Percentiles rank a stretch among this genome's conserved stretches.
These are phyloP conservation scores for Cataglyphis cursor DNA, from an alignment of 2,888 invertebrate genomes.

Conservation along the genomic window DNA sequence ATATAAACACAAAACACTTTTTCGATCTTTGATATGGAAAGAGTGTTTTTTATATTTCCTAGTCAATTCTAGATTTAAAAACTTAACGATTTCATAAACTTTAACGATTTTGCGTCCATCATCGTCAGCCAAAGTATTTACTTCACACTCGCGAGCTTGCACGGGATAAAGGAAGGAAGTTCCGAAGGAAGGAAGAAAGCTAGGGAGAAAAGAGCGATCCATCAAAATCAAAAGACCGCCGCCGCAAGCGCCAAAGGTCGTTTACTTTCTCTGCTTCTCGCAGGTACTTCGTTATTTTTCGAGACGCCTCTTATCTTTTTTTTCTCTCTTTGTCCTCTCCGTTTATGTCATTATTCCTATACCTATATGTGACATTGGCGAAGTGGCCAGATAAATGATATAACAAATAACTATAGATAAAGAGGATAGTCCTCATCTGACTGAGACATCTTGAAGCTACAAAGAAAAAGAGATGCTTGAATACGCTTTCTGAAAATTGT, in stretches of 20 bases:
- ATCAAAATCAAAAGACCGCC: constrained; percentile 77
- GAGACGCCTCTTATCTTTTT: constrained; percentile 44
- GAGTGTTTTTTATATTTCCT: constrained; percentile 23
- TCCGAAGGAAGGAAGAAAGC: constrained; percentile 50
- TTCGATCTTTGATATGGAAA: not conserved
- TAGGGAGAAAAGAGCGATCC: constrained; percentile 68
- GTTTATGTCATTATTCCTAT: constrained; percentile 48
- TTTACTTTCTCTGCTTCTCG: constrained; percentile 63
- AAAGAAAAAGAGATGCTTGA: not conserved
- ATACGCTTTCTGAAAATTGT: not conserved
- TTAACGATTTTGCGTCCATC: constrained; percentile 65
- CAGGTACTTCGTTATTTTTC: constrained; percentile 75
- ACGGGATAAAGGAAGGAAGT: constrained; percentile 52
- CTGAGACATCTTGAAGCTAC: not conserved
- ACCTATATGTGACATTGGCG: constrained; percentile 39
- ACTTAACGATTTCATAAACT: constrained; percentile 13
- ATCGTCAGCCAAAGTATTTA: constrained; percentile 65
- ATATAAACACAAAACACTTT: constrained; percentile 24
- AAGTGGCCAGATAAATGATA: constrained; percentile 49
- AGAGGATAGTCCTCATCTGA: not conserved
- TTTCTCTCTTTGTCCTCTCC: constrained; percentile 45
- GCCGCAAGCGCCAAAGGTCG: constrained; percentile 55
- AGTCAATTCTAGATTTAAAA: constrained; percentile 43
- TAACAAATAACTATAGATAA: constrained; percentile 34
- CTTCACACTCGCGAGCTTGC: constrained; percentile 36